Percentiles rank a stretch among this genome's conserved stretches.
These are phyloP conservation scores for Anthrax anthrax DNA, from an alignment of 2,888 invertebrate species.

Conservation along the genomic window DNA sequence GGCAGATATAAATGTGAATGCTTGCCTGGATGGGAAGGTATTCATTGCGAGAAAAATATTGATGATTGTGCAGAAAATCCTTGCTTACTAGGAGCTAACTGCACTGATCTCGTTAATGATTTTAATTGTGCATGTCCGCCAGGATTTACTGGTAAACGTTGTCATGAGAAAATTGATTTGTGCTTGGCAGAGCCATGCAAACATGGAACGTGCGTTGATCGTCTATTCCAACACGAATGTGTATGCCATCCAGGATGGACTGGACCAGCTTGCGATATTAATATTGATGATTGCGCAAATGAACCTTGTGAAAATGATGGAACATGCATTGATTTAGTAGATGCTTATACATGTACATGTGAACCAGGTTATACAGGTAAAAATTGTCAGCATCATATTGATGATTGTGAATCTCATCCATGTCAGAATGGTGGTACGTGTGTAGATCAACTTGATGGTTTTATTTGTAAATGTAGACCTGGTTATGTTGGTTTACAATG, in stretches of 20 bases:
- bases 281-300: conserved; percentile 79
- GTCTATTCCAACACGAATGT: conserved; percentile 72
- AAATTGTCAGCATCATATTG: conserved; percentile 82
- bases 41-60: conserved; percentile 82
- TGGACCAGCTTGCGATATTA: conserved; percentile 71
- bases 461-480: conserved; percentile 82
- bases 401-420: conserved; percentile 78
- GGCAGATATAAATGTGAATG: conserved; percentile 92
- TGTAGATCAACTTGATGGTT: conserved; percentile 75
- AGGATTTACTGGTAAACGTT: conserved; percentile 91
- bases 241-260: conserved; percentile 89
- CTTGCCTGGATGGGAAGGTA: conserved; percentile 93
- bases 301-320: conserved; percentile 88
- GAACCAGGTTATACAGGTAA: conserved; percentile 91
- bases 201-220: conserved; percentile 87
- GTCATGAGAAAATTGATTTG: conserved; percentile 87
- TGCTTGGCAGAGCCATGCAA: conserved; percentile 82
- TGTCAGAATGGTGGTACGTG: conserved; percentile 89
- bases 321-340: conserved; percentile 73
- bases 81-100: conserved; percentile 77
- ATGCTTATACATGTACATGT: conserved; percentile 76
- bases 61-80: conserved; percentile 90
- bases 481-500: conserved; percentile 88
- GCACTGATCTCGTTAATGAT: conserved; percentile 88
- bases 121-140: conserved; percentile 86